phyloP scores from a whole-genome alignment of 1,140 invertebrate genomes.

The Odontomachus brunneus region DNA sequence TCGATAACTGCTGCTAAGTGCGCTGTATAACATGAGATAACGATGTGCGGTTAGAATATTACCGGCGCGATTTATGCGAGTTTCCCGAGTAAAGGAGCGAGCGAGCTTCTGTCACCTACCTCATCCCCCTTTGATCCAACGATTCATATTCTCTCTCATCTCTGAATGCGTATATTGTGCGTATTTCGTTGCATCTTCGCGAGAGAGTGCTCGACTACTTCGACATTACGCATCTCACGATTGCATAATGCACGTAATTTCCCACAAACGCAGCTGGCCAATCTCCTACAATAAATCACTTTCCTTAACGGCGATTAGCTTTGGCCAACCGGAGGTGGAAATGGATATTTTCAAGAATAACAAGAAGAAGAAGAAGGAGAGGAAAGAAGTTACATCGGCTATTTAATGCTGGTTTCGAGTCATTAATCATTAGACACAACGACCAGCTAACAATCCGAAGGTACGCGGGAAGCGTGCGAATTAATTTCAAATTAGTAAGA shows the following conservation, averaged over 20 bases:
- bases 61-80: slow-evolving; percentile 19
- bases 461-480: slow-evolving; percentile 6
- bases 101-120: slow-evolving; percentile 36
- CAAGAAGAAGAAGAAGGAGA: slow-evolving; percentile 28
- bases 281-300: slow-evolving; percentile 56
- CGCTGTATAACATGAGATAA: slow-evolving; percentile 4
- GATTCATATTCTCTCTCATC: slow-evolving; percentile 43
- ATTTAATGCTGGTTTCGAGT: slow-evolving; percentile 26
- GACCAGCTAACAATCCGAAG: slow-evolving; percentile 28
- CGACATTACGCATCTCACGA: slow-evolving; percentile 43
- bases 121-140: not conserved
- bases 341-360: slow-evolving; percentile 27
- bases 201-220: slow-evolving; percentile 12
- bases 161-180: slow-evolving; percentile 59
- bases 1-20: not conserved
- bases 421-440: slow-evolving; percentile 35
- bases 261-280: slow-evolving; percentile 44
- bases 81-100: slow-evolving; percentile 29
- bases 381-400: not conserved
- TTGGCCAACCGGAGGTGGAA: slow-evolving; percentile 24
- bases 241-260: slow-evolving; percentile 51
- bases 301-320: slow-evolving; percentile 45
- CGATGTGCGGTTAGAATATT: slow-evolving; percentile 16
- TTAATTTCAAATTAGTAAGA: slow-evolving; percentile 39
- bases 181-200: slow-evolving; percentile 3